Base-by-base conservation (phyloP, 1,140 invertebrate species). In the Orius insidiosus region DNA sequence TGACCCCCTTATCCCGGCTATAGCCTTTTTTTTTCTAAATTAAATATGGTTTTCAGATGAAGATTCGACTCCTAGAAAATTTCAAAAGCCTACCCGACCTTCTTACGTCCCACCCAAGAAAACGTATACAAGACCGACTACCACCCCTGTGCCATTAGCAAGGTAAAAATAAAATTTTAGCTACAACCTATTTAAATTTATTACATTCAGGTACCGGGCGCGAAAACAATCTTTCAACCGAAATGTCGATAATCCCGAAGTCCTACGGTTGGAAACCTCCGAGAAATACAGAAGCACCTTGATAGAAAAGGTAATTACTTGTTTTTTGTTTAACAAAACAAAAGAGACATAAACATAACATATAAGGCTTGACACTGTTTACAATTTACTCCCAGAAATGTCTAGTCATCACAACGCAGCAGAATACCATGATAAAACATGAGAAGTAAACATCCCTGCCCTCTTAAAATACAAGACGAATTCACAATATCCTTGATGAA, bases 161-260 rank as follows among this genome's bases (percentile, higher is more conserved):
- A 48, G 47, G 47, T 48, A 41, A 39, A 11, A 7, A 18, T 14
- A 10, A 7, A 34, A 13, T 34, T 14, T 34, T 2, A 7, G n/a
- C n/a, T n/a, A n/a, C n/a, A n/a, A 42, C 11, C 15, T 42, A 18
- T 31, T n/a, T 30, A 43, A 30, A n/a, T 24, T 30, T 9, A 11
- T n/a, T 31, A 30, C 19, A 11, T 43, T 11, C 14, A 49, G 47
- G 35, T 49, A 36, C 34, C 37, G 33, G 15, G 41, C 24, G 2
- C 44, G 47, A 39, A 49, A 49, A 30, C 34, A 40, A 9, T 46
- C 45, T 11, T 46, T 46, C 9, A 13, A 16, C 7, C 35, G 37
- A 19, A 13, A 36, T 13, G 18, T 46, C 5, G 18, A 38, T n/a
- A 16, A 46, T 37, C 35, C 35, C 11, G 45, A 46, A 24, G 45